Base-by-base conservation (phyloP, 2,888 invertebrate genomes). In the Hecatera dysodea region DNA sequence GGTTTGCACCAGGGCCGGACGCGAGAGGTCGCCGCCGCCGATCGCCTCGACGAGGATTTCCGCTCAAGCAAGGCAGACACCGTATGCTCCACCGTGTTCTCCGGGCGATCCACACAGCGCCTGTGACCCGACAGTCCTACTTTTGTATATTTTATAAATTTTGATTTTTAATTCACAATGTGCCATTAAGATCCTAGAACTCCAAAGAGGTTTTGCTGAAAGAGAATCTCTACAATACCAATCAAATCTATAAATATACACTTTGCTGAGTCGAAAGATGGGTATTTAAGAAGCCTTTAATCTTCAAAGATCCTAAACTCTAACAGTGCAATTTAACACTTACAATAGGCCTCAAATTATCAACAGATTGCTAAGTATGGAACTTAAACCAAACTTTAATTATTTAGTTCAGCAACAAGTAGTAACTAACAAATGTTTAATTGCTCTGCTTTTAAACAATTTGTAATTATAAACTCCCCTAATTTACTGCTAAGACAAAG, bases 321-420 rank as follows among this genome's bases (percentile, higher is more conserved):
- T 44, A 48, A 60, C 27, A 62, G 17, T n/a, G 61, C 24, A 44
- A 63, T 42, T 57, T 44, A 61, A 72, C 72, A 44, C 56, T 33
- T n/a, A 65, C 29, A 64, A 72, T 60, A n/a, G 42, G 46, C 36
- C 27, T 22, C 29, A 57, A 81, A 67, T 64, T 61, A 66, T 60
- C 53, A 55, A 55, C 55, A 46, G 67, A 74, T 65, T 74, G 19
- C 33, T 24, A 55, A 64, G 55, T 57, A 27, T n/a, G 11, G 62
- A 74, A 72, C 67, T 73, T 59, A 24, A 22, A 8, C 22, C 42
- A 11, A 78, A 81, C 59, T 71, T 74, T 52, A 69, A 72, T 70
- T 79, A 79, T 67, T 79, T 57, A 69, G 69, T 72, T 78, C 27
- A 55, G 44, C 33, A 80, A 82, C 83, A 75, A 79, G 68, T 61